phyloP scores from a whole-genome alignment of 2,113 vertebrate genomes.

The Pavo muticus region DNA sequence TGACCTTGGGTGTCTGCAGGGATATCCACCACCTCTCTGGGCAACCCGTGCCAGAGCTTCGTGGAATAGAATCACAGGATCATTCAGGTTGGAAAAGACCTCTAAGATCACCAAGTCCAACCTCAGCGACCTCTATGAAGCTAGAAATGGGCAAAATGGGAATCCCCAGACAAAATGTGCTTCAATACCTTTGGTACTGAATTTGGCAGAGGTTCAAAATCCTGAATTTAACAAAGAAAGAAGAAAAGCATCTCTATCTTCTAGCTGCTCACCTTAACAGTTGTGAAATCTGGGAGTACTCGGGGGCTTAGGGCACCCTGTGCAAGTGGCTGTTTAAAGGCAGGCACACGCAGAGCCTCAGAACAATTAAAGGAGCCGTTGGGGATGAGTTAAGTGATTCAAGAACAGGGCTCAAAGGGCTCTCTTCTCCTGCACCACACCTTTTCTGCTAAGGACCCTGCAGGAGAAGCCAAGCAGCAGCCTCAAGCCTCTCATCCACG shows the following conservation, averaged over 20 bases:
- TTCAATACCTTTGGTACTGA: not conserved
- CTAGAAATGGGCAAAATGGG: no score
- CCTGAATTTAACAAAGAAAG: not conserved
- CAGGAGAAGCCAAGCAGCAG: not conserved
- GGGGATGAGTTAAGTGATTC: conserved; percentile 7
- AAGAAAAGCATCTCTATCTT: not conserved
- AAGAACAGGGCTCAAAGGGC: not conserved
- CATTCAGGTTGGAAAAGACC: not conserved
- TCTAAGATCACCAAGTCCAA: not conserved
- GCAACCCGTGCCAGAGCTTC: not conserved
- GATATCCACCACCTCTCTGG: not conserved
- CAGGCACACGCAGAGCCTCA: not conserved
- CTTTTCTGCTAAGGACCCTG: not conserved
- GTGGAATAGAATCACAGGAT: not conserved
- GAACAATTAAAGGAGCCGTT: not conserved
- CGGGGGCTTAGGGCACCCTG: not conserved
- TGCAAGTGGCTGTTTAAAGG: fast-evolving
- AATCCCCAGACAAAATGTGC: not conserved
- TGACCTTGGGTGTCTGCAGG: not conserved
- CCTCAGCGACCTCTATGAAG: not conserved
- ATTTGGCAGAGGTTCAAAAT: not conserved
- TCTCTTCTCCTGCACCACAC: not conserved
- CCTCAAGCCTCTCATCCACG: not conserved
- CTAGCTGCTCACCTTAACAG: not conserved
- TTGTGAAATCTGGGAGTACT: fast-evolving